Evolutionary conservation across 2,113 vertebrate genomes (phyloP).

Genomic region (Manacus vitellinus): DNA sequence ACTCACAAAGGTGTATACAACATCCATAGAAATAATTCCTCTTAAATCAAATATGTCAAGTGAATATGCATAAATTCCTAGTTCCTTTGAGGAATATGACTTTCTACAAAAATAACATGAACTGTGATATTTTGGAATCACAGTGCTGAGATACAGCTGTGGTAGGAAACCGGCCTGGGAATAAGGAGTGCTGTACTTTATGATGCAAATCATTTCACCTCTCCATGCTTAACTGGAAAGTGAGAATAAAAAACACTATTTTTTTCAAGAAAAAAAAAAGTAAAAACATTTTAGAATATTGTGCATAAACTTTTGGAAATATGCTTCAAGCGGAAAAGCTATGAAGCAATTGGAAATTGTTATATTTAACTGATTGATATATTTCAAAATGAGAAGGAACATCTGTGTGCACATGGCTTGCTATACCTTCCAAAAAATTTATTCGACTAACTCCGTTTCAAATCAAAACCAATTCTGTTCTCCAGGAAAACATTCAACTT

Average conservation of each 20-base stretch:
- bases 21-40: not conserved
- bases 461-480: not conserved
- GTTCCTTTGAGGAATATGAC: not conserved
- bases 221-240: not conserved
- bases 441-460: not conserved
- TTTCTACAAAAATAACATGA: not conserved
- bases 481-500: not conserved
- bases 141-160: not conserved
- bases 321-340: not conserved
- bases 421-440: not conserved
- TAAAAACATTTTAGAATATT: not conserved
- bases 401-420: not conserved
- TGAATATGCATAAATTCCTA: not conserved
- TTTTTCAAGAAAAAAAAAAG: not conserved
- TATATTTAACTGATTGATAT: not conserved
- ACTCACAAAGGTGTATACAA: not conserved
- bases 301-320: not conserved
- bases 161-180: not conserved
- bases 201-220: not conserved
- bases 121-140: not conserved
- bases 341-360: not conserved
- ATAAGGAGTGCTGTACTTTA: not conserved
- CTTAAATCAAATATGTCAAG: not conserved
- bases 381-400: not conserved
- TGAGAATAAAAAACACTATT: not conserved